These are phyloP conservation scores for Pogonocherus hispidulus DNA, from an alignment of 2,888 invertebrate genomes.

Conservation along the genomic window DNA sequence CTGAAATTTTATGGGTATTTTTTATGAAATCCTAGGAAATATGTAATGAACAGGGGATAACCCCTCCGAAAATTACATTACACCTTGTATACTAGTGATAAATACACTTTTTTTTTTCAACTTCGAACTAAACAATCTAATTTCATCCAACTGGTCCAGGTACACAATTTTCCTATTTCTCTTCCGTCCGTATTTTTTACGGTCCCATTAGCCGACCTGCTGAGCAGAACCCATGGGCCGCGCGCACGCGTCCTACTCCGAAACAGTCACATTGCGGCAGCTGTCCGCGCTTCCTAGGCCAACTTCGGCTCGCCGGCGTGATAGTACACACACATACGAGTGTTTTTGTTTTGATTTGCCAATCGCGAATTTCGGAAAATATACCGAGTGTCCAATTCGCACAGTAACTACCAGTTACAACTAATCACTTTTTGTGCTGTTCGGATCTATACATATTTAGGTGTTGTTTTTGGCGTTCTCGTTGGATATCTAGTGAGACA, in stretches of 20 bases:
- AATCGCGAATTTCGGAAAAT: slow-evolving; percentile 28
- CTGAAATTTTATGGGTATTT: no score
- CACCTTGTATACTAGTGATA: no score
- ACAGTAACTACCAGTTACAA: no score
- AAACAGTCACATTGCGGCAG: slow-evolving; percentile 46
- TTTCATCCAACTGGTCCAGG: neutral
- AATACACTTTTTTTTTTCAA: no score
- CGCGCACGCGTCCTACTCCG: slow-evolving; percentile 39
- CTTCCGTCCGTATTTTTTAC: slow-evolving; percentile 42
- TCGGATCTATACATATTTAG: neutral
- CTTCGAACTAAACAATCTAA: neutral
- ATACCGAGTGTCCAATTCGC: slow-evolving; percentile 19
- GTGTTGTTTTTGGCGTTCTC: neutral
- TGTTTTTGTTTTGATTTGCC: slow-evolving; percentile 42
- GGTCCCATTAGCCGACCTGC: slow-evolving; percentile 47
- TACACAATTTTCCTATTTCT: slow-evolving; percentile 35
- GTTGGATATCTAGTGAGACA: neutral
- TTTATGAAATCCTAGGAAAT: no score
- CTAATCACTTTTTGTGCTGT: neutral
- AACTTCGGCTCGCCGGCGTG: slow-evolving; percentile 36
- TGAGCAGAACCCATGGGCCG: slow-evolving; percentile 43
- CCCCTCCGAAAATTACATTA: no score
- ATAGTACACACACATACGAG: slow-evolving; percentile 24
- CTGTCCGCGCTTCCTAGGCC: slow-evolving; percentile 44
- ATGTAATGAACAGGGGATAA: no score